Evolutionary conservation across 2,888 invertebrate genomes (phyloP), one percentile per base, ranked within the genome.

Genomic region (Oxyteleia sp.): DNA sequence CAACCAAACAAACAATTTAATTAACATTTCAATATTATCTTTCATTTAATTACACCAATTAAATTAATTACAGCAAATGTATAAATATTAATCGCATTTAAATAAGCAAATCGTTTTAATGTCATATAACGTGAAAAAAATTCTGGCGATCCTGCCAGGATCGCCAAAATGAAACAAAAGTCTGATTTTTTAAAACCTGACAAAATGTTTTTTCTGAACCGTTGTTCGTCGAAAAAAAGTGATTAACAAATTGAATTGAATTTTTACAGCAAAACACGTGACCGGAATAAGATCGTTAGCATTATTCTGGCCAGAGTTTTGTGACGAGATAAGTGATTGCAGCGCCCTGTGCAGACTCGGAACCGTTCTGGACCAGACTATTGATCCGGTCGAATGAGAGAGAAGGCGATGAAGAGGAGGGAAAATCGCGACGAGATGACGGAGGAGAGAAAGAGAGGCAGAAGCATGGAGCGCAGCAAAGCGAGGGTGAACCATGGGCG

Each of bases 331-430:
- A 84, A 81, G 57, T 74, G 85, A 84, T 69, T 79, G 78, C 78
- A 74, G 82, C 75, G 84, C 86, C 72, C 74, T 80, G 74, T 80
- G 81, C 82, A 82, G 86, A 86, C 83, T 87, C 90, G 90, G 89
- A 88, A 87, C 88, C 89, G 89, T 87, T 89, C 87, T 86, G 90
- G 89, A 90, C 90, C 90, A 88, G 89, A 90, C 89, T 92, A 92
- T 93, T 91, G 92, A 92, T 92, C 92, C 90, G 81, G 78, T 76
- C 83, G 57, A 66, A 64, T 61, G 78, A 81, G 79, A 76, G 57
- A 85, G 79, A 20, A 16, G 45, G 75, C 76, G 61, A 63, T 61
- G 53, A 68, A 75, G 29, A 16, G 45, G 75, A 80, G 61, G 66
- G 66, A 59, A 68, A 75, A 76, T 83, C 53, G 72, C 49, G 66